Evolutionary conservation across 2,888 invertebrate genomes (phyloP), one percentile per base, ranked within the genome.

Genomic region (Folsomia manolachei): DNA sequence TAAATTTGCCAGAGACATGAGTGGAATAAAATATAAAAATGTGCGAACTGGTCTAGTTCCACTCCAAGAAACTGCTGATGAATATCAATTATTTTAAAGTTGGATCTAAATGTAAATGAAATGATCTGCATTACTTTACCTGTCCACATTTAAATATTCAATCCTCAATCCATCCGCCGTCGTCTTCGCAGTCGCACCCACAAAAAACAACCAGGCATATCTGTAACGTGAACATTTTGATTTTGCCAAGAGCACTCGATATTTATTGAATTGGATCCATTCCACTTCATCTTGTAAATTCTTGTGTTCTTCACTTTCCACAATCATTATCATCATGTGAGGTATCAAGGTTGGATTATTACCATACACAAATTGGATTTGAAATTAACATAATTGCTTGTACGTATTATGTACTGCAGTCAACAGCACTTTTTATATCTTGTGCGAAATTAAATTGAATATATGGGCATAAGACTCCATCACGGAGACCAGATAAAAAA

Each of bases 101-200:
- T n/a, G 14, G 14, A 39, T 39, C 39, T 39, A 39, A 24, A 63
- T 63, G 23, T 14, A 26, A 66, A 39, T 66, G 21, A 66, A 67
- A 25, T 60, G 67, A 60, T 67, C 67, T 67, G 60, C 24, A 67
- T 67, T 67, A 67, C 67, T 67, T 67, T 67, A 67, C 67, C 56
- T 56, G 60, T 53, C 26, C 21, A 56, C 25, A 67, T 67, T 66
- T 60, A 26, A 56, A 56, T 56, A 56, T 56, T 56, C 56, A 56
- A 56, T 53, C n/a, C n/a, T n/a, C n/a, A n/a, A n/a, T n/a, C n/a
- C n/a, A n/a, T n/a, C n/a, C n/a, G n/a, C n/a, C n/a, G n/a, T n/a
- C n/a, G n/a, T n/a, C n/a, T n/a, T n/a, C n/a, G n/a, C n/a, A n/a
- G n/a, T n/a, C 67, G 56, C 67, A 56, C 25, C 67, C 11, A 26